Conservation (phyloP, 2,888 invertebrate genomes). For the Eristalis intricaria region DNA sequence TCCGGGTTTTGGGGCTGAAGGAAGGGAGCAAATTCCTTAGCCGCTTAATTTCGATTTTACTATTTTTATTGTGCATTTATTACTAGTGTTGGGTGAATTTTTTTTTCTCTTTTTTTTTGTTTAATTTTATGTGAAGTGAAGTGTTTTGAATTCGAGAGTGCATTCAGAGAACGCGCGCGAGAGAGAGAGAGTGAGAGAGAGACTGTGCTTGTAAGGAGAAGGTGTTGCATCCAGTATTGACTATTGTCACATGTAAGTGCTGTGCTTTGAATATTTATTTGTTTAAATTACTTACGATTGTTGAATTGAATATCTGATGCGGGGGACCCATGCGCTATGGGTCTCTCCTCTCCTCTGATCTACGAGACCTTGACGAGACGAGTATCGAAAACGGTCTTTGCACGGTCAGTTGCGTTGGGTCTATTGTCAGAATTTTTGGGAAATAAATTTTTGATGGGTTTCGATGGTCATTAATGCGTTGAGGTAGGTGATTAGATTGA, state of each 20-base stretch:
- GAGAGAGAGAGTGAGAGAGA: not conserved
- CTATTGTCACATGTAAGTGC: conserved; percentile 51
- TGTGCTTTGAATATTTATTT: conserved; percentile 45
- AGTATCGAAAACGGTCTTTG: not conserved
- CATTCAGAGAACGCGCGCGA: not conserved
- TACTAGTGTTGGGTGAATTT: conserved; percentile 20
- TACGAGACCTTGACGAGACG: not conserved
- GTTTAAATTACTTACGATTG: conserved; percentile 20
- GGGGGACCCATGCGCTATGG: not conserved
- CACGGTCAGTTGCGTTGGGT: not conserved
- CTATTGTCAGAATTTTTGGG: too few species aligned
- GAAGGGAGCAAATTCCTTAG: conserved; percentile 59
- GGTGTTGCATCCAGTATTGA: conserved; percentile 14
- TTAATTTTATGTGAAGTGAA: conserved; percentile 26
- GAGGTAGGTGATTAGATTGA: too few species aligned
- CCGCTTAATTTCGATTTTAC: conserved; percentile 66
- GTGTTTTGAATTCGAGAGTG: conserved; percentile 39
- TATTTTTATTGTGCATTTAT: conserved; percentile 56
- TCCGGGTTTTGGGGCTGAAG: conserved; percentile 33
- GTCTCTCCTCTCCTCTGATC: not conserved
- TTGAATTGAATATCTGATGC: not conserved
- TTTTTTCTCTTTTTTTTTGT: conserved; percentile 12
- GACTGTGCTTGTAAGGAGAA: not conserved
- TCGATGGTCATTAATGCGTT: too few species aligned
- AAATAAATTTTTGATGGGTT: too few species aligned